Base-by-base conservation (phyloP, 2,888 invertebrate species). In the Nomada fabriciana region DNA sequence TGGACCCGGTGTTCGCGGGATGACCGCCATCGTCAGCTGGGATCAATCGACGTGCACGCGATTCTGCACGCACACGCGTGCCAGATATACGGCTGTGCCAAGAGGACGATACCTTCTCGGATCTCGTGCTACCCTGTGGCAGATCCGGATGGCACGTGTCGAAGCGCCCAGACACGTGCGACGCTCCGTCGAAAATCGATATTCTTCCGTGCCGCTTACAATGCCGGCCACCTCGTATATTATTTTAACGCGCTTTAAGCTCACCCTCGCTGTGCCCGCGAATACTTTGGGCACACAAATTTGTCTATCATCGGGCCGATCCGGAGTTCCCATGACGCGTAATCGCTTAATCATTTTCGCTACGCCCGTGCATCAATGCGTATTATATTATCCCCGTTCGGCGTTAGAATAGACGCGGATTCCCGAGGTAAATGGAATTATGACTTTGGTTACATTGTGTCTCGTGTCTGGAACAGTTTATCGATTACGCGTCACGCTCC, bases 31-130 rank as follows among this genome's bases (percentile, higher is more conserved):
- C 85, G 81, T 68, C 82, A 68, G 65, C 71, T 63, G 64, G 85
- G 89, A 89, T 89, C 86, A 86, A 89, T 85, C 87, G 86, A 83
- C 80, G 80, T 85, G 82, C 84, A 72, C 52, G 60, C 68, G 64
- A 78, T 76, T 82, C 59, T 63, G 63, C 57, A 60, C 73, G 67
- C 69, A 76, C 61, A 73, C 85, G 85, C 82, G 76, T 84, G 82
- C 65, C 57, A n/a, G 43, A 74, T 70, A 72, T n/a, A 53, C 64
- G 25, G 15, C 59, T 9, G 43, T 15, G 4, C 69, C 29, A 10
- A 11, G 29, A 2, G 47, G 18, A 57, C 71, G 76, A 82, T 82
- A 75, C 73, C 69, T 77, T 74, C 60, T 65, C 67, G 61, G 60
- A 59, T 82, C 84, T 76, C 76, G 82, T 64, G 64, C 65, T 67